Conservation (phyloP, 2,888 invertebrate genomes). For the Microctonus aethiopoides region DNA sequence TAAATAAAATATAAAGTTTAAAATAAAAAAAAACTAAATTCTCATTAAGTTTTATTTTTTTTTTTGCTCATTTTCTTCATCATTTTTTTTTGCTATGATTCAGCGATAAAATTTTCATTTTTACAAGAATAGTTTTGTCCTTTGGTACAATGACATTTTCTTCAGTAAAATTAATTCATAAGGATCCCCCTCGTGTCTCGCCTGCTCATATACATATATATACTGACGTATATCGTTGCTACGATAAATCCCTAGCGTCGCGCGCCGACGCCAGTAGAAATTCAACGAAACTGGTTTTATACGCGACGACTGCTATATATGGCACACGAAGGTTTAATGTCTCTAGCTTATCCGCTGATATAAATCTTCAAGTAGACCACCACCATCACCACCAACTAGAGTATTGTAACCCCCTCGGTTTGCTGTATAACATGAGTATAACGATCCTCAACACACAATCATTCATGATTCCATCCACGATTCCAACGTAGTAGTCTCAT, state of each 20-base stretch:
- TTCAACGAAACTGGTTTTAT: constrained; percentile 28
- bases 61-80: not conserved
- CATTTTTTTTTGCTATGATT: not conserved
- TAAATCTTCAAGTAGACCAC: constrained; percentile 40
- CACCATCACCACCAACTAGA: constrained; percentile 17
- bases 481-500: not conserved
- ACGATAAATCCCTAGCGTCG: constrained; percentile 11
- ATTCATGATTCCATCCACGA: not conserved
- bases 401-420: constrained; percentile 1
- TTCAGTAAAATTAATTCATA: constrained; percentile 26
- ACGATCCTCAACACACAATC: constrained; percentile 18
- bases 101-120: not conserved
- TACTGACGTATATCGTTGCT: not conserved
- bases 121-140: constrained; percentile 1
- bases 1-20: not conserved
- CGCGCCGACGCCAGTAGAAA: constrained; percentile 23
- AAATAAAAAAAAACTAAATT: not conserved
- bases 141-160: constrained; percentile 16
- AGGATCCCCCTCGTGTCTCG: constrained; percentile 2
- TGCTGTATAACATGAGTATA: constrained; percentile 24
- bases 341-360: constrained; percentile 43
- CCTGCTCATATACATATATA: not conserved
- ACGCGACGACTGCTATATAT: constrained; percentile 14
- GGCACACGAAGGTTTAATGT: constrained; percentile 32
- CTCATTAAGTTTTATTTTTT: not conserved